Percentiles rank a stretch among this genome's conserved stretches.
Evolutionary conservation across 1,140 invertebrate genomes (phyloP).

Genomic region (Solenopsis invicta): DNA sequence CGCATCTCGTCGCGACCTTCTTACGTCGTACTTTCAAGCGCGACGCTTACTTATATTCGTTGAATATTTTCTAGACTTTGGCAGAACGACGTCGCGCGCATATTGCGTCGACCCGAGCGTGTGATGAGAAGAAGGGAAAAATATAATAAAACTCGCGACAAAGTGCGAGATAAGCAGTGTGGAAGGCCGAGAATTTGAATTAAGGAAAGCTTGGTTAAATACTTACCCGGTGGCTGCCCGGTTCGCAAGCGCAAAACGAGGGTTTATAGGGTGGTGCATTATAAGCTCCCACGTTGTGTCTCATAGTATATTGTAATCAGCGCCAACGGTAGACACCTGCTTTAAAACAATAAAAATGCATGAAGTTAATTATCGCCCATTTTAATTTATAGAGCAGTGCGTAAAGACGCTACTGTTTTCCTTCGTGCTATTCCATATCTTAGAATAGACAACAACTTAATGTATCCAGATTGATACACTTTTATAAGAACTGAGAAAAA

Average conservation of each 20-base stretch:
- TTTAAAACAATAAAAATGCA: neutral
- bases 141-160: no score
- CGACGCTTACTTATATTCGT: slow-evolving; percentile 49
- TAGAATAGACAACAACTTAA: neutral
- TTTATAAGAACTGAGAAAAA: no score
- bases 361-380: neutral
- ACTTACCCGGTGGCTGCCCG: slow-evolving; percentile 17
- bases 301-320: neutral
- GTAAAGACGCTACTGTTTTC: neutral
- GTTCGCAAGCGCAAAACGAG: neutral
- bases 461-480: neutral
- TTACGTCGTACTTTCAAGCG: slow-evolving; percentile 41
- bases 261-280: neutral
- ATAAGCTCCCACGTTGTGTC: neutral
- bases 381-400: neutral
- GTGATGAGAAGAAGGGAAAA: no score
- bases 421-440: neutral
- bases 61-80: slow-evolving; percentile 58
- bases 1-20: slow-evolving; percentile 52
- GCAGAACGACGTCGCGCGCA: slow-evolving; percentile 40
- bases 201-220: slow-evolving; percentile 46
- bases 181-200: slow-evolving; percentile 47
- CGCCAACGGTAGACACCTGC: neutral
- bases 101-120: slow-evolving; percentile 16
- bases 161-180: slow-evolving; percentile 9